Evolutionary conservation across 2,888 invertebrate genomes (phyloP).

Genomic region (Cerastis rubricosa): DNA sequence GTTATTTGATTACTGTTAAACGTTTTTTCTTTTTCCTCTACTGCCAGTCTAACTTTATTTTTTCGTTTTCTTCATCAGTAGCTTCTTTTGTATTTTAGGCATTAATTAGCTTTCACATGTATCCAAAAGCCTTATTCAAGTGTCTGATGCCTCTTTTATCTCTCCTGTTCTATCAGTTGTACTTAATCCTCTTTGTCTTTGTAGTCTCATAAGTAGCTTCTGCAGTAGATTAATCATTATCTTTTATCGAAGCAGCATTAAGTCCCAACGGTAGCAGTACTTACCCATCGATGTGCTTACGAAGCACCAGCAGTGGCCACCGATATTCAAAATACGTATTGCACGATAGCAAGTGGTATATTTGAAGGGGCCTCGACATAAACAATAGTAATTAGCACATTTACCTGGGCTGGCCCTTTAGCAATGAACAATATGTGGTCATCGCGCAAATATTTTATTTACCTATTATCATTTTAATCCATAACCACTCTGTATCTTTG

Average conservation of each 20-base stretch:
- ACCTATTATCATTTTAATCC: slow-evolving; percentile 13
- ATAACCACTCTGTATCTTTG: background rate
- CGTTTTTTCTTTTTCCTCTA: background rate
- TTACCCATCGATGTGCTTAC: slow-evolving; percentile 26
- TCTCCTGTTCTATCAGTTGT: background rate
- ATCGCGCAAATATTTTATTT: slow-evolving; percentile 51
- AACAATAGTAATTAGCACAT: slow-evolving; percentile 68
- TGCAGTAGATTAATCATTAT: background rate
- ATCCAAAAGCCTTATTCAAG: background rate
- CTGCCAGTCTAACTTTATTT: background rate
- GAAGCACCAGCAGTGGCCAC: slow-evolving; percentile 34
- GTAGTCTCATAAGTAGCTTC: background rate
- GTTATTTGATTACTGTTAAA: slow-evolving; percentile 7
- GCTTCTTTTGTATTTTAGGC: background rate
- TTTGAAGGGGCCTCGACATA: slow-evolving; percentile 64
- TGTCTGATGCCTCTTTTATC: background rate
- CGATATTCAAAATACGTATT: slow-evolving; percentile 56
- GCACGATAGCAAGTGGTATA: slow-evolving; percentile 61
- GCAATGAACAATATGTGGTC: slow-evolving; percentile 49
- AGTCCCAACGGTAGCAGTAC: background rate
- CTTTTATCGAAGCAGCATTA: background rate
- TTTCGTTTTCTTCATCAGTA: background rate
- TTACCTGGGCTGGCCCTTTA: slow-evolving; percentile 51
- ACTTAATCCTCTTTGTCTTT: background rate
- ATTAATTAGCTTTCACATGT: background rate